Conservation (phyloP, 2,113 vertebrate genomes). For the Centropus bengalensis region DNA sequence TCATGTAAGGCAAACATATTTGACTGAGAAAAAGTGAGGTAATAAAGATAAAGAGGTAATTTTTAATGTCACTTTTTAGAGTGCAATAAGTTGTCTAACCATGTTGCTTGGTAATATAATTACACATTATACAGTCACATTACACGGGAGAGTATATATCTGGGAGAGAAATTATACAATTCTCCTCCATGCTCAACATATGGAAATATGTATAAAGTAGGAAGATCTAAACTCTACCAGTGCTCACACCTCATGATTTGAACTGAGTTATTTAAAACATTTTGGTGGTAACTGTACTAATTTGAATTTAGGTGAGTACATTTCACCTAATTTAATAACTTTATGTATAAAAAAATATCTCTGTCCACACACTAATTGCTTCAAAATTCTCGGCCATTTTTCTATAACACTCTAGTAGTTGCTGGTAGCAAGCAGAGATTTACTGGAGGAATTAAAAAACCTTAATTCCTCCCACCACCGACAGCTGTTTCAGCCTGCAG, state of each 20-base stretch:
- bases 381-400: neutral
- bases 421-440: neutral
- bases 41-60: conserved; percentile 14
- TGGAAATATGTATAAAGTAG: neutral
- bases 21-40: conserved; percentile 3
- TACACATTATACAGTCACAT: neutral
- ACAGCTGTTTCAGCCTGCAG: conserved; percentile 13
- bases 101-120: neutral
- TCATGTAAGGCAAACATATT: neutral
- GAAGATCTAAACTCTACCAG: neutral
- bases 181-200: neutral
- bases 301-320: neutral
- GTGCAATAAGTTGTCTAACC: conserved; percentile 8
- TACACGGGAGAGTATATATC: neutral
- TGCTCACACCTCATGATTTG: neutral
- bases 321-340: neutral
- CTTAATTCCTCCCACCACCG: conserved; percentile 6
- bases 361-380: neutral
- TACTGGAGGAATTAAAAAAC: neutral
- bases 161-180: neutral
- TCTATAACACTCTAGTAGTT: neutral
- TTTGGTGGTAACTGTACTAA: neutral
- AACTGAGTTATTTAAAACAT: neutral
- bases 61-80: conserved; percentile 19
- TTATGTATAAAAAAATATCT: neutral